These are phyloP conservation scores for Chloropsis hardwickii DNA, from an alignment of 2,113 vertebrate genomes.

Conservation along the genomic window DNA sequence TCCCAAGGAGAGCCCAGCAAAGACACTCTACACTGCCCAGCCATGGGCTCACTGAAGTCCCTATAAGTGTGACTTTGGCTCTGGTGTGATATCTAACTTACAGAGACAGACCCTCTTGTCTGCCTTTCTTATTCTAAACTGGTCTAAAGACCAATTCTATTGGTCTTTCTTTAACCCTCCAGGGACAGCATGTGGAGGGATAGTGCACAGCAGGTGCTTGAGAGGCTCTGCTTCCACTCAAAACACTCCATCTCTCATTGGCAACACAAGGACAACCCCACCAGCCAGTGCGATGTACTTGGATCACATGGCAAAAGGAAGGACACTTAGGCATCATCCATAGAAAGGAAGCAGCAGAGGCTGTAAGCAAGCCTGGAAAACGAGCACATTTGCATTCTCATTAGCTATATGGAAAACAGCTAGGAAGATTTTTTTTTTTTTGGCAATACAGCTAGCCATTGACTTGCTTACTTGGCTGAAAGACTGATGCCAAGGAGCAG, in stretches of 20 bases:
- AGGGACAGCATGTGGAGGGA: neutral
- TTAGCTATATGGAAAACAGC: neutral
- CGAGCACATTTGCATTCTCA: neutral
- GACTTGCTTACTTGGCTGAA: conserved; percentile 51
- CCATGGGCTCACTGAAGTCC: rapidly evolving
- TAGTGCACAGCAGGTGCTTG: neutral
- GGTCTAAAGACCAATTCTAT: neutral
- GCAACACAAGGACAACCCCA: neutral
- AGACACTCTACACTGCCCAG: neutral
- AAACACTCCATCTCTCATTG: neutral
- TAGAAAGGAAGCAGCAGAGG: neutral
- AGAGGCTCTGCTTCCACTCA: neutral
- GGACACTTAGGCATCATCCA: neutral
- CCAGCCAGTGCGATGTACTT: neutral
- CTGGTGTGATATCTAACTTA: neutral
- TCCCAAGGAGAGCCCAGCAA: neutral
- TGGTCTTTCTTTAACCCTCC: neutral
- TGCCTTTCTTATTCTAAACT: neutral
- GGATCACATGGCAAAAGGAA: neutral
- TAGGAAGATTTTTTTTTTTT: neutral
- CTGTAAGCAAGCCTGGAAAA: neutral
- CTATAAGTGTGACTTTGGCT: rapidly evolving
- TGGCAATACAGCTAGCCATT: conserved; percentile 16
- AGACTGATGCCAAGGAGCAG: conserved; percentile 27
- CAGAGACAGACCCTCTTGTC: neutral